These are phyloP conservation scores for Labroides dimidiatus DNA, from an alignment of 2,797 vertebrate genomes.

Conservation along the genomic window DNA sequence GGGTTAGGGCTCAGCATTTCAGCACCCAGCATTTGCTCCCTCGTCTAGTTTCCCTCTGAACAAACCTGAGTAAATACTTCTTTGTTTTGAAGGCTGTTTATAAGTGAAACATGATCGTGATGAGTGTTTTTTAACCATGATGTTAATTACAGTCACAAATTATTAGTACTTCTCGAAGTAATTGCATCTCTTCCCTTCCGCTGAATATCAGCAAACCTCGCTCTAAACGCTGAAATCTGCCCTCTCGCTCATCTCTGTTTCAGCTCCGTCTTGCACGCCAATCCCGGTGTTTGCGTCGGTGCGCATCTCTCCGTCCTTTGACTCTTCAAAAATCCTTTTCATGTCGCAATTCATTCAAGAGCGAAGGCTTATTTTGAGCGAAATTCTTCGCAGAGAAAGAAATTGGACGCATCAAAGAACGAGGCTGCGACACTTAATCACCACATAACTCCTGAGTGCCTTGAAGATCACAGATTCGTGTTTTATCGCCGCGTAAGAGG, in stretches of 20 bases:
- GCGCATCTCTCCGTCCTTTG: not conserved
- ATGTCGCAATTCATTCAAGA: constrained; percentile 11
- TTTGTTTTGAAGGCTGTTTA: too few species aligned
- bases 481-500: constrained; percentile 44
- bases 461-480: constrained; percentile 37
- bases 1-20: too few species aligned
- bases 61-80: too few species aligned
- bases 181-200: not conserved
- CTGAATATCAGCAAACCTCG: too few species aligned
- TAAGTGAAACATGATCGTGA: too few species aligned
- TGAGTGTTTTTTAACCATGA: too few species aligned
- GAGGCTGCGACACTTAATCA: constrained; percentile 46
- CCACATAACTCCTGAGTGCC: constrained; percentile 41
- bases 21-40: too few species aligned
- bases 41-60: too few species aligned
- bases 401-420: constrained; percentile 50
- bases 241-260: not conserved
- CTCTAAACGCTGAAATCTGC: not conserved
- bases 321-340: constrained; percentile 2
- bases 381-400: constrained; percentile 23
- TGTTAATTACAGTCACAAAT: too few species aligned
- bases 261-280: not conserved
- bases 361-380: constrained; percentile 2
- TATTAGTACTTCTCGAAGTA: too few species aligned
- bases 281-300: not conserved